Evolutionary conservation across 2,797 vertebrate species (phyloP).

Genomic region (Danio jaintianensis): DNA sequence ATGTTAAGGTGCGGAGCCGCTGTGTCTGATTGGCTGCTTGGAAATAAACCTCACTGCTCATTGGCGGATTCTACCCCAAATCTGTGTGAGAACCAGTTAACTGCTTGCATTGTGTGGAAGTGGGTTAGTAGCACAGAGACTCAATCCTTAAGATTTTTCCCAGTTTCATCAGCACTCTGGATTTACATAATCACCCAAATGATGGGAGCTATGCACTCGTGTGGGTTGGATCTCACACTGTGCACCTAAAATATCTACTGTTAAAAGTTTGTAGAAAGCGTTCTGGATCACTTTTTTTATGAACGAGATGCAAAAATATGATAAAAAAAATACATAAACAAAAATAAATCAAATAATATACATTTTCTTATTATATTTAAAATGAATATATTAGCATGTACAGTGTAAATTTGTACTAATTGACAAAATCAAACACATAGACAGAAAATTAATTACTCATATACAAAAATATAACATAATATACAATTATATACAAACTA

Average conservation of each 20-base stretch:
- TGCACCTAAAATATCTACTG: constrained; percentile 17
- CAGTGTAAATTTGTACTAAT: no score
- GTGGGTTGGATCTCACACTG: neutral
- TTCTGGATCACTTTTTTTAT: constrained; percentile 1
- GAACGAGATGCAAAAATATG: neutral
- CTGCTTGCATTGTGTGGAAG: constrained; percentile 53
- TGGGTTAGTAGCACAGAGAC: constrained; percentile 61
- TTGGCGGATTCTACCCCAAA: constrained; percentile 49
- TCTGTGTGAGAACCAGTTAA: constrained; percentile 48
- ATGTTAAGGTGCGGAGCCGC: constrained; percentile 51
- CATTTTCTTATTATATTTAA: neutral
- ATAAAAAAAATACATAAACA: neutral
- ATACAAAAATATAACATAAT: no score
- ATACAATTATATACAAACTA: no score
- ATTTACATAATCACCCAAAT: constrained; percentile 48
- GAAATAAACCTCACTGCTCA: constrained; percentile 41
- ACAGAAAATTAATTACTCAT: no score
- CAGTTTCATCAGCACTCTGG: constrained; percentile 26
- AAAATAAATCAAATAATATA: neutral
- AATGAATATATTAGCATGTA: no score
- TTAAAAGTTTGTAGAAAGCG: neutral
- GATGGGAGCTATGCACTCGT: neutral
- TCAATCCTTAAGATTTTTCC: constrained; percentile 30
- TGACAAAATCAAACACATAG: no score
- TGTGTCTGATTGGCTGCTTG: constrained; percentile 45